Base-by-base conservation (phyloP, 2,113 vertebrate species). In the Stomatorhinus ivindoensis region DNA sequence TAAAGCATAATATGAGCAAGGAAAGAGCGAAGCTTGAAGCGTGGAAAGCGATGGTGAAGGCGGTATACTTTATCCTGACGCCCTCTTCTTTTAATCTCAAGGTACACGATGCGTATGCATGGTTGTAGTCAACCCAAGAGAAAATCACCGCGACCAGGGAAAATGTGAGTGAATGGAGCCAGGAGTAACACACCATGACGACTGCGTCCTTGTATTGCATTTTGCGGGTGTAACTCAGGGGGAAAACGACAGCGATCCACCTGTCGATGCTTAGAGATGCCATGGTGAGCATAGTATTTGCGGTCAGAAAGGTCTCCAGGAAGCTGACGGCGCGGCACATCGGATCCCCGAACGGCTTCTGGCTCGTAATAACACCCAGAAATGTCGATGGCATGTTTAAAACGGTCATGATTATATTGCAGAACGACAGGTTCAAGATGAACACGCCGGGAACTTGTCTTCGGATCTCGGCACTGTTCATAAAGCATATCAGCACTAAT, bases 211-310 rank as follows among this genome's bases (percentile, higher is more conserved):
- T 94, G 91, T 93, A 94, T 90, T 96, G 93, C 96, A 97, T 96
- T 93, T 96, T 97, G 92, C 94, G 95, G 92, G 94, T 94, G 86
- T 97, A 97, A 89, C 95, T 96, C 24, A 96, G 91, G 4, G 95
- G 96, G 89, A 97, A 97, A 61, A 96, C 95, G 91, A 96, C 95
- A 0, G 96, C 96, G 51, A 97, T 92, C 96, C 96, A 96, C 91
- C 95, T 94, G 94, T 97, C 95, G 87, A 96, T 94, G 92, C 96
- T 96, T 53, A 97, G 95, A 0, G 95, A 96, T 76, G 95, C 96
- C 96, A 96, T 96, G 93, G 94, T 97, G 91, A 96, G 89, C 95
- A 96, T 96, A 0, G 94, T 91, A 88, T 96, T 96, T 42, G 94
- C 93, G 89, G 94, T 95, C 93, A 96, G 93, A 46, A 96, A 97